Base-by-base conservation (phyloP, 2,797 vertebrate species). In the Poeciliopsis gracilis region DNA sequence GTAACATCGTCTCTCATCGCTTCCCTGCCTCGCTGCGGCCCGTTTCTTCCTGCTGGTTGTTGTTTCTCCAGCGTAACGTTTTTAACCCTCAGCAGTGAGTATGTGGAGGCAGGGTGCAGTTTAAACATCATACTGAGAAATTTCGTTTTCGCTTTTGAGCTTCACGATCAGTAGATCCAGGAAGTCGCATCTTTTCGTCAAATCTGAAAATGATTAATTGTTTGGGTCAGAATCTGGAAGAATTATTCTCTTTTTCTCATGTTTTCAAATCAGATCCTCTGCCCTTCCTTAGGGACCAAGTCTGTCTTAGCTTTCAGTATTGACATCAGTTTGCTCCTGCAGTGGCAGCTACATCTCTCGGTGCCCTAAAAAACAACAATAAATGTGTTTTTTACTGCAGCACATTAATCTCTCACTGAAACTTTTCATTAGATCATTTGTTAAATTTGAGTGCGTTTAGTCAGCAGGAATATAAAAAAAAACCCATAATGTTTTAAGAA, bases 251-350 rank as follows among this genome's bases (percentile, higher is more conserved):
- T 30, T 66, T 78, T 81, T 70, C 76, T 82, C 72, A 28, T 18
- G 57, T 55, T 76, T 55, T 49, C 12, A 46, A 30, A n/a, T 5
- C 47, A n/a, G 36, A 53, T 69, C 41, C 41, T 70, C 67, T 9
- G 25, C n/a, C 12, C 67, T 28, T 30, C 73, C 72, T 85, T 75
- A 71, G 72, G 81, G 78, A 75, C 73, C 18, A 30, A 41, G 25
- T 41, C 43, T 66, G 55, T 47, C 79, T 69, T 18, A 63, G 28
- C 75, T 78, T 75, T 72, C 53, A 75, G 46, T 76, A 53, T 71
- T 71, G n/a, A 71, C 67, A 71, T 71, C 67, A 9, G 25, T 71
- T 71, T 46, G 43, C 67, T 46, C 67, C 43, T 46, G 8, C 43
- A 46, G 25, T 69, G 38, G 30, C 36, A 43, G 66, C 66, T 43